Percentiles rank a stretch among this genome's conserved stretches.
Conservation (phyloP, 2,113 vertebrate species). For the Psittacus erithacus region DNA sequence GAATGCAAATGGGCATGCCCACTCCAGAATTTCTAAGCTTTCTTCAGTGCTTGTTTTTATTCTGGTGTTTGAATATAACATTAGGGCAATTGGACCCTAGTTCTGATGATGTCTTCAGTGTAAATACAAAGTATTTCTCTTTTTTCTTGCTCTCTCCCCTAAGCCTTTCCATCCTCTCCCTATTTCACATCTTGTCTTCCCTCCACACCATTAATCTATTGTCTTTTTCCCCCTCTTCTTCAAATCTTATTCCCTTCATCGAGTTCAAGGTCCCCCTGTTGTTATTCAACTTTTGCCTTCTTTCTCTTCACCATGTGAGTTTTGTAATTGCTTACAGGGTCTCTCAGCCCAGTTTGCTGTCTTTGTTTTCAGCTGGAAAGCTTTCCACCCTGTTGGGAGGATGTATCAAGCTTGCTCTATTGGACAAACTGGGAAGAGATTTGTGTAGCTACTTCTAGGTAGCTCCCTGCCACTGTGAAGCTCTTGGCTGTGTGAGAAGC, state of each 20-base stretch:
- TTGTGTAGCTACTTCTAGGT: background rate
- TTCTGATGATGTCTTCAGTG: background rate
- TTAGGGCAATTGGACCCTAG: background rate
- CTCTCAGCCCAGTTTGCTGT: background rate
- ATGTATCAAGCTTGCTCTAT: background rate
- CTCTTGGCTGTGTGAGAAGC: background rate
- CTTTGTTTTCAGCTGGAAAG: background rate
- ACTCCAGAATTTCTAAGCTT: background rate
- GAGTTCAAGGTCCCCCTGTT: background rate
- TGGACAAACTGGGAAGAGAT: background rate
- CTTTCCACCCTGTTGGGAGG: background rate
- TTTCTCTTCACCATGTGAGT: background rate
- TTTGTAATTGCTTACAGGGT: background rate
- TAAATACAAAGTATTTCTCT: background rate
- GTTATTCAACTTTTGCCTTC: background rate
- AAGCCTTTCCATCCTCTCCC: background rate
- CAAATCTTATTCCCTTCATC: background rate
- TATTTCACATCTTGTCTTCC: background rate
- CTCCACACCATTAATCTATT: background rate
- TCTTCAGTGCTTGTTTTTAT: background rate
- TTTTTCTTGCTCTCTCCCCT: background rate
- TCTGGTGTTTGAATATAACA: background rate
- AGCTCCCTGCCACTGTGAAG: rapidly evolving
- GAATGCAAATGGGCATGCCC: rapidly evolving
- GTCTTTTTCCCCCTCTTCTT: background rate